These are phyloP conservation scores for Enteromius treurensis DNA, from an alignment of 2,797 vertebrate species.

Conservation along the genomic window DNA sequence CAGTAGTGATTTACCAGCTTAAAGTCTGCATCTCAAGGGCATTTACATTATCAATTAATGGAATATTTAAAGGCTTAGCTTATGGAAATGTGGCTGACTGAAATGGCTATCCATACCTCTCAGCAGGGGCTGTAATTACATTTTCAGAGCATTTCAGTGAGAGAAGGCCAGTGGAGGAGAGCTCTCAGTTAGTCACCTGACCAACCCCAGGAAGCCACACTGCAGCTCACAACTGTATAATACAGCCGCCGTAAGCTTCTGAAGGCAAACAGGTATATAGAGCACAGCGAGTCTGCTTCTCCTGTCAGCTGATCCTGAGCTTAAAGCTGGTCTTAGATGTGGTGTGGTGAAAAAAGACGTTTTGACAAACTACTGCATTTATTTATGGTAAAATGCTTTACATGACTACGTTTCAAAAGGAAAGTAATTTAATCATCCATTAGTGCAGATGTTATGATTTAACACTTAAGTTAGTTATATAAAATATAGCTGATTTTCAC, in stretches of 20 bases:
- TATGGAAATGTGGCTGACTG: slow-evolving; percentile 64
- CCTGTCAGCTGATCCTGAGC: not conserved
- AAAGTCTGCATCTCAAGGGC: slow-evolving; percentile 63
- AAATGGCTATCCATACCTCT: slow-evolving; percentile 66
- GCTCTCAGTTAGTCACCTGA: slow-evolving; percentile 8
- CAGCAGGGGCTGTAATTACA: slow-evolving; percentile 69
- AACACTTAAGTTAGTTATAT: not conserved
- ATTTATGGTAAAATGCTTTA: not conserved
- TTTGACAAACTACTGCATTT: not conserved
- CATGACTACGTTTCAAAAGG: not conserved
- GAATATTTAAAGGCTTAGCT: slow-evolving; percentile 69
- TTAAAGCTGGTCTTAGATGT: not conserved
- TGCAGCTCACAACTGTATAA: not conserved
- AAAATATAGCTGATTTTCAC: not conserved
- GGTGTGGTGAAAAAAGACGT: no score
- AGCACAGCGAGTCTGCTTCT: not conserved
- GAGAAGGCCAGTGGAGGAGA: slow-evolving; percentile 57
- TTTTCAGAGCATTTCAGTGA: slow-evolving; percentile 59
- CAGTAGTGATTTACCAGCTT: slow-evolving; percentile 39
- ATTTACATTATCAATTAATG: slow-evolving; percentile 75
- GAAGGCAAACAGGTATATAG: not conserved
- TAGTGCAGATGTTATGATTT: not conserved
- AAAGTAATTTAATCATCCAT: not conserved
- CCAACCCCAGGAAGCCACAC: not conserved
- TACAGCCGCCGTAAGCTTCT: not conserved